Evolutionary conservation across 1,140 invertebrate species (phyloP).

Genomic region (Contarinia nasturtii): DNA sequence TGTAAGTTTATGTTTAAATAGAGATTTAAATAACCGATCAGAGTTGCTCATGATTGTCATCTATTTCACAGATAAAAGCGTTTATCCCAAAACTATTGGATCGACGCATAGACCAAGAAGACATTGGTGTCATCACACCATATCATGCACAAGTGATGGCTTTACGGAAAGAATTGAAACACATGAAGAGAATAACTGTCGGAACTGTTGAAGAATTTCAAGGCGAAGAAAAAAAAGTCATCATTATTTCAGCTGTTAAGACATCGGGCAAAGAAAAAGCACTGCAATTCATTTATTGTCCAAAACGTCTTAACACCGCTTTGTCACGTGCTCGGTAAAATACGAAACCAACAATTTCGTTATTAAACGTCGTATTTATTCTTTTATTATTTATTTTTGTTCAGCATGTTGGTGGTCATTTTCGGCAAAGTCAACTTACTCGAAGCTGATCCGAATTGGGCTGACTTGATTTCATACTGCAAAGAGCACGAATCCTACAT

Average conservation of each 20-base stretch:
- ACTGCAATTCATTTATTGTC: slow-evolving; percentile 60
- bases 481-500: slow-evolving; percentile 39
- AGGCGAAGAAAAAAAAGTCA: slow-evolving; percentile 63
- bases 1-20: slow-evolving; percentile 25
- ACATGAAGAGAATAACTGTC: slow-evolving; percentile 36
- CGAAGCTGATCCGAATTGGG: slow-evolving; percentile 48
- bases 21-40: too few relatives aligned
- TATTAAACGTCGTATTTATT: not conserved
- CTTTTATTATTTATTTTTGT: not conserved
- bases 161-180: slow-evolving; percentile 37
- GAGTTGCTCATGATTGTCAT: too few relatives aligned
- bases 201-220: slow-evolving; percentile 94
- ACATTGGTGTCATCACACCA: slow-evolving; percentile 86
- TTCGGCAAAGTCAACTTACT: slow-evolving; percentile 69
- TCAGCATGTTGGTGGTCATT: slow-evolving; percentile 38
- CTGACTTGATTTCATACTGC: slow-evolving; percentile 41
- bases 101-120: slow-evolving; percentile 35
- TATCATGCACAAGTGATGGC: slow-evolving; percentile 70
- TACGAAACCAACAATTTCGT: too few relatives aligned
- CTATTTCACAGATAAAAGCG: slow-evolving; percentile 23
- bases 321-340: slow-evolving; percentile 47
- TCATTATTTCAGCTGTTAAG: slow-evolving; percentile 74
- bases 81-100: slow-evolving; percentile 41
- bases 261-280: slow-evolving; percentile 32
- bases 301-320: slow-evolving; percentile 69